Evolutionary conservation across 2,113 vertebrate species (phyloP), one percentile per base, ranked within the genome.

Genomic region (Ptyas mucosa): DNA sequence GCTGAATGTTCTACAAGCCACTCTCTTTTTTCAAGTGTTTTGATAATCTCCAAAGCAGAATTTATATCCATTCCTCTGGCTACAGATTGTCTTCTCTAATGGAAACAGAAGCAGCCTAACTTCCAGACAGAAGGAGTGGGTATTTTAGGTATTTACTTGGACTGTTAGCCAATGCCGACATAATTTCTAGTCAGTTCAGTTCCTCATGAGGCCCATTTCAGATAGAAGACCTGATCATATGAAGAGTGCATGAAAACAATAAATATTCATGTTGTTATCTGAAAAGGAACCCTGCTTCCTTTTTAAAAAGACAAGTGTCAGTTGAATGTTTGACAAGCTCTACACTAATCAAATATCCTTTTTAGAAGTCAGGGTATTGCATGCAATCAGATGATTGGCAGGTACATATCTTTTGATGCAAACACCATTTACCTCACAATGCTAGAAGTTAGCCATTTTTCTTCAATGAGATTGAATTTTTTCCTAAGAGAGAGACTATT

Each of bases 401-500:
- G 88, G 93, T 96, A 91, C n/a, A 5, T 89, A 11, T 34, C 88
- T 90, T 93, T 94, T 93, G 95, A 92, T 69, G 95, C 85, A 58
- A 92, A 85, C 93, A 87, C 90, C 6, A 0, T 93, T 94, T 95
- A 87, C 88, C 85, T 94, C 43, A 87, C 94, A 52, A 29, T 93
- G 95, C 58, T 85, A 91, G 51, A 89, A 95, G 92, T 94, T 29
- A 95, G 94, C 53, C 24, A 23, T 88, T 88, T 95, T 91, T 92
- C 23, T 90, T 2, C n/a, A 88, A 95, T 89, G 93, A 96, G 93
- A 95, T 34, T 93, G 93, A 58, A 20, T 94, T 95, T 97, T 46
- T 95, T 21, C 94, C 23, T 96, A 52, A 95, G 96, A 91, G 93
- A 91, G 94, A 93, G 96, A 64, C 90, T 93, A 75, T 89, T 93